Base-by-base conservation (phyloP, 2,113 vertebrate genomes). In the Megaceryle maxima region DNA sequence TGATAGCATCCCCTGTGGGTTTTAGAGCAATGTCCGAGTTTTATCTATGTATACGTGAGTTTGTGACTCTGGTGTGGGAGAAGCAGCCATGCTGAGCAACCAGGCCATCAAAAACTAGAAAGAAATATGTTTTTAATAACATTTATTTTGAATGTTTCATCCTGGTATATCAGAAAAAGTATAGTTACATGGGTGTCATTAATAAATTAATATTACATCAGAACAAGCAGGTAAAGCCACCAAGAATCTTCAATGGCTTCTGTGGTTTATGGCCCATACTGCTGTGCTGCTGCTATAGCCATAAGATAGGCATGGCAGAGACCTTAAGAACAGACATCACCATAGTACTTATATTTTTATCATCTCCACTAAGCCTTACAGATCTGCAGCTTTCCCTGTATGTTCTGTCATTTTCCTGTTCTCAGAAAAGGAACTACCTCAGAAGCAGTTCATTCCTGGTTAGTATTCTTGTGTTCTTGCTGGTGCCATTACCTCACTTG, bases 71-170 rank as follows among this genome's bases (percentile, higher is more conserved):
- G 13, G 11, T 74, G 22, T 25, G 67, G n/a, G 11, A 78, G 31
- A 89, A 60, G 19, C 7, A 59, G 16, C 15, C 0, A 0, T 33
- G 16, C 5, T 13, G 22, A 78, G 21, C 14, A 70, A 25, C 8
- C 5, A 67, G 18, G 11, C 11, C 31, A 66, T 31, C 15, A 57
- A 73, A 88, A 66, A 31, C 8, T 14, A 41, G 4, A n/a, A 3
- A 62, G 19, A 69, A 81, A 62, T 4, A 44, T n/a, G 16, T 48
- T 8, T 74, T 70, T 56, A 33, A 50, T 17, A 6, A 35, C 7
- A 20, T 56, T 59, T 79, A n/a, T 91, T 56, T 60, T 51, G 29
- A 75, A 41, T 3, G 2, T 20, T 78, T 82, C n/a, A 39, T 63
- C 22, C 35, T 67, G 31, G 16, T 37, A 6, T 50, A 59, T 20